Base-by-base conservation (phyloP, 1,140 invertebrate genomes). In the Platorchestia sp. region DNA sequence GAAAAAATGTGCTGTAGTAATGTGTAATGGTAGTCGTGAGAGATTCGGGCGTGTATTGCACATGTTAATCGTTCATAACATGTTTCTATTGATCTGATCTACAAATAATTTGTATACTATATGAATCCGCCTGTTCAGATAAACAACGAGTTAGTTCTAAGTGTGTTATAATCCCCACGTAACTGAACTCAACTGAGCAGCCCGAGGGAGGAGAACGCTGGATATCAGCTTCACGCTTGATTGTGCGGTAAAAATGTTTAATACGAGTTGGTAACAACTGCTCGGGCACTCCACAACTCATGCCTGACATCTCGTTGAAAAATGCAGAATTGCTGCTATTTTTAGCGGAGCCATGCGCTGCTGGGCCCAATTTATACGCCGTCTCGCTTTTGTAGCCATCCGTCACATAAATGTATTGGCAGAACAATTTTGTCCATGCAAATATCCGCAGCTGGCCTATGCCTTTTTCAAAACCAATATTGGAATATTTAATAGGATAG, bases 401-500 rank as follows among this genome's bases (percentile, higher is more conserved):
- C 91, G 16, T 93, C 91, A 93, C 44, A 47, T 47, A 45, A 40
- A 93, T 93, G 91, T 93, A 93, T 93, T 47, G 91, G 91, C 45
- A 47, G 45, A 93, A 93, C 91, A 93, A 93, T 93, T 93, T 93
- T 45, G 91, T 45, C 43, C 91, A 47, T 45, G 91, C 91, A 93
- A 93, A 93, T 93, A 93, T 47, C 91, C 45, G 19, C 44, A 10
- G 87, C 87, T 45, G 40, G 43, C 43, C 43, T 93, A 93, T 93
- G 45, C 43, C 91, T 93, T 93, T 93, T 93, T 93, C 91, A 45
- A 89, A 40, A 40, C 91, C 91, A 47, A 93, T 93, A 93, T 93
- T 93, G 91, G 91, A 93, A 93, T 93, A 93, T 93, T 93, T 93
- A 93, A 93, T 93, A 47, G 91, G 87, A 89, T 44, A 89, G 43